Conservation (phyloP, 2,888 invertebrate genomes). For the Agriopis leucophaearia region DNA sequence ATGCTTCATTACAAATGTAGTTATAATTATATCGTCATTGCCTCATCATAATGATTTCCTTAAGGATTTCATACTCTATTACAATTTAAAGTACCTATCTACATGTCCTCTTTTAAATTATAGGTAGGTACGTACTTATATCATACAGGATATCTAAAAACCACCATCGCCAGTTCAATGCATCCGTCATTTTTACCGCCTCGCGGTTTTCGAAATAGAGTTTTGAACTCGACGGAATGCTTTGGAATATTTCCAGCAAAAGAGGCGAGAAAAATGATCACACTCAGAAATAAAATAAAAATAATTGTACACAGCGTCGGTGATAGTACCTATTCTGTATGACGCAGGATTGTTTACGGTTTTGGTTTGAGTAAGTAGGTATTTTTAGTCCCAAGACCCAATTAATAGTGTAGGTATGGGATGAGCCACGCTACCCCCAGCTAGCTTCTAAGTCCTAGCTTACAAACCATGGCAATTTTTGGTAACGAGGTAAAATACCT, state of each 20-base stretch:
- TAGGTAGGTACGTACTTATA: too few species aligned
- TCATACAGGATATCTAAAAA: slow-evolving; percentile 14
- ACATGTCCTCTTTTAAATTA: too few species aligned
- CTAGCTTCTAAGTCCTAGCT: not conserved
- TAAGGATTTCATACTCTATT: too few species aligned
- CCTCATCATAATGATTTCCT: too few species aligned
- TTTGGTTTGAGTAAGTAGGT: slow-evolving; percentile 1
- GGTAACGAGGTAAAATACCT: not conserved
- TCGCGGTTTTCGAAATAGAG: slow-evolving; percentile 41
- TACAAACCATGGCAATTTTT: not conserved
- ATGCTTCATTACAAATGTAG: too few species aligned
- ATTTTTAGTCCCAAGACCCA: slow-evolving; percentile 8
- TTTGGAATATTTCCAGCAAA: slow-evolving; percentile 78
- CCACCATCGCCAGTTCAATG: slow-evolving; percentile 28
- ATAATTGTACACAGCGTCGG: slow-evolving; percentile 47
- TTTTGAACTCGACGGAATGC: slow-evolving; percentile 65
- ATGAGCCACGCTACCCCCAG: not conserved
- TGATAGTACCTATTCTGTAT: slow-evolving; percentile 35
- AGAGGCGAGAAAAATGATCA: slow-evolving; percentile 51
- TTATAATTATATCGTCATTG: too few species aligned
- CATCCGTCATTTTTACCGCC: slow-evolving; percentile 37
- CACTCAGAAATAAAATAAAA: slow-evolving; percentile 54
- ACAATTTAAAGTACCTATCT: too few species aligned
- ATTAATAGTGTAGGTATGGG: not conserved
- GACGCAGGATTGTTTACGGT: slow-evolving; percentile 34